phyloP scores from a whole-genome alignment of 2,888 invertebrate genomes.

The Cinara cedri region DNA sequence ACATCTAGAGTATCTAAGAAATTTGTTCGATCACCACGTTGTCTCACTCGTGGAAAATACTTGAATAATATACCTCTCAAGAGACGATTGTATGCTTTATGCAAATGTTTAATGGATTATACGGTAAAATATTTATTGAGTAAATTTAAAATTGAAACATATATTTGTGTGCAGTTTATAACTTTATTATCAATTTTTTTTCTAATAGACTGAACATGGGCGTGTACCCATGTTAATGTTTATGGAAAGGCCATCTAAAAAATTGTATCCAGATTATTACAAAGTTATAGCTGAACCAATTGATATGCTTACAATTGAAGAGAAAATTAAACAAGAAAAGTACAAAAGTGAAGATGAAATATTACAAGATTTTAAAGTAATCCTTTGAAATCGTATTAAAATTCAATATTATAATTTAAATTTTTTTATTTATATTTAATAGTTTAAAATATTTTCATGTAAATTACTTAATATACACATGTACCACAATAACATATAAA shows the following conservation, averaged over 20 bases:
- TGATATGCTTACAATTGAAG: constrained; percentile 91
- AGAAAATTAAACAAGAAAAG: constrained; percentile 80
- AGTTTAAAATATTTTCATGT: no score
- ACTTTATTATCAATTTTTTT: constrained; percentile 28
- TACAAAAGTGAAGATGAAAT: constrained; percentile 69
- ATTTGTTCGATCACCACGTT: constrained; percentile 58
- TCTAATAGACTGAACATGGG: constrained; percentile 71
- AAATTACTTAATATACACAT: no score
- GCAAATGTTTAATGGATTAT: constrained; percentile 76
- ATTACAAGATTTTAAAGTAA: constrained; percentile 69
- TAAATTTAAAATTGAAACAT: constrained; percentile 41
- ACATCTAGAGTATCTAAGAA: constrained; percentile 58
- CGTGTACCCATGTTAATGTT: constrained; percentile 89
- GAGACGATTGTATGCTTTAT: constrained; percentile 80
- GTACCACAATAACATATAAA: no score
- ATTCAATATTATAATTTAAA: background rate
- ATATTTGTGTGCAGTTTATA: background rate
- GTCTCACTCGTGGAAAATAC: constrained; percentile 64
- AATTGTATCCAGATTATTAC: constrained; percentile 94
- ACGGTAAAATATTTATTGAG: constrained; percentile 63
- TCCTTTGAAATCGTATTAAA: background rate
- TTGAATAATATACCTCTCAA: constrained; percentile 72
- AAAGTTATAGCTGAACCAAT: constrained; percentile 87
- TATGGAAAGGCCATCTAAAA: constrained; percentile 95
- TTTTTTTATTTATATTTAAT: constrained; percentile 38